Percentiles rank a stretch among this genome's conserved stretches.
These are phyloP conservation scores for Poeciliopsis turneri DNA, from an alignment of 2,797 vertebrate species.

Conservation along the genomic window DNA sequence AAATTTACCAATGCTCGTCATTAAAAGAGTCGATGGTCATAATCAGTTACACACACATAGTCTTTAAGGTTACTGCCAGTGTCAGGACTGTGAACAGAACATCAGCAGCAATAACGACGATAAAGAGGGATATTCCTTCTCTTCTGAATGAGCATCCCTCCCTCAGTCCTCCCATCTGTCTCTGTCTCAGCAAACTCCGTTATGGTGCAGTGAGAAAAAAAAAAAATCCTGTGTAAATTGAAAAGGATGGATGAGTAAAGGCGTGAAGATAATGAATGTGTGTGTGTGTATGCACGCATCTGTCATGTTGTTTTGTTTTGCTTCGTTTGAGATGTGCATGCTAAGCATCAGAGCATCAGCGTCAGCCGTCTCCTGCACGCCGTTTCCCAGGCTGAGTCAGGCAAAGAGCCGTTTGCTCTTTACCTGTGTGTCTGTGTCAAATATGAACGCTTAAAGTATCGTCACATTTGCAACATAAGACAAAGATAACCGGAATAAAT, in stretches of 20 bases:
- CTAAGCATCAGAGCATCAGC: conserved; percentile 61
- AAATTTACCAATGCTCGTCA: background rate
- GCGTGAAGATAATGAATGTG: conserved; percentile 20
- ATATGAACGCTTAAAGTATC: conserved; percentile 11
- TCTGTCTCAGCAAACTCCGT: conserved; percentile 54
- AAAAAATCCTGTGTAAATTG: conserved; percentile 35
- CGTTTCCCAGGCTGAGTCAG: conserved; percentile 57
- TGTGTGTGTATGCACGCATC: conserved; percentile 16
- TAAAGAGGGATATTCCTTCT: conserved; percentile 30
- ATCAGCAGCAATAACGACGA: conserved; percentile 31
- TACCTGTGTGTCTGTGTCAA: conserved; percentile 6
- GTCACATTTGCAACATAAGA: background rate
- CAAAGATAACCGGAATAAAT: background rate
- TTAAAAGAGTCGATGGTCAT: background rate
- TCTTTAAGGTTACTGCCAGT: background rate
- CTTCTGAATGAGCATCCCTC: conserved; percentile 37
- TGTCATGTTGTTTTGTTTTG: conserved; percentile 30
- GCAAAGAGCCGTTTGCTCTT: conserved; percentile 36
- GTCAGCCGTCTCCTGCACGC: conserved; percentile 57
- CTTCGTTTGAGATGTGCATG: conserved; percentile 52
- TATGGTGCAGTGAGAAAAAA: conserved; percentile 42
- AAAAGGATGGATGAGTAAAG: conserved; percentile 51
- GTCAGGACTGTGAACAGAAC: background rate
- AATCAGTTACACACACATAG: background rate
- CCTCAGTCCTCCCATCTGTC: conserved; percentile 64